Evolutionary conservation across 1,140 invertebrate genomes (phyloP).

Genomic region (Drosophila sturtevanti): DNA sequence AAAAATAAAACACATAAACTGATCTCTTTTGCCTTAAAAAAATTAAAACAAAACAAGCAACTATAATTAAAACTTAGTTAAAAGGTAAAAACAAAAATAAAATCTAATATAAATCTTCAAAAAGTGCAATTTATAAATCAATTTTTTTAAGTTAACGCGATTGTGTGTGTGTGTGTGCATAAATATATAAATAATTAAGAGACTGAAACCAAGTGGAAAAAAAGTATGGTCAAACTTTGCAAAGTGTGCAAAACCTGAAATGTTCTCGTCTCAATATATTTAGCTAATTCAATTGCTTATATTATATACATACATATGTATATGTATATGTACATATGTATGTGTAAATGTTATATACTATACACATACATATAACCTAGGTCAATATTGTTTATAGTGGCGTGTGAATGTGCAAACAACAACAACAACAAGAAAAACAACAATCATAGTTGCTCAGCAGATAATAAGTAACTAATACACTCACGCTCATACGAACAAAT

Average conservation of each 20-base stretch:
- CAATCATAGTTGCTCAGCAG: slow-evolving; percentile 49
- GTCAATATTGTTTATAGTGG: slow-evolving; percentile 82
- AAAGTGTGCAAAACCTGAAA: slow-evolving; percentile 21
- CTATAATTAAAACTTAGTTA: neutral
- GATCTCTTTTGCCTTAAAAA: slow-evolving; percentile 50
- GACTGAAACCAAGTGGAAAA: slow-evolving; percentile 44
- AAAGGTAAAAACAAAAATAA: slow-evolving; percentile 28
- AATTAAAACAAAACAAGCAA: no score
- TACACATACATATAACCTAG: slow-evolving; percentile 66
- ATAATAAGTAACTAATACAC: slow-evolving; percentile 60
- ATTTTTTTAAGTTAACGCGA: neutral
- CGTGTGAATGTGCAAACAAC: slow-evolving; percentile 65
- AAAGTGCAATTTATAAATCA: slow-evolving; percentile 6
- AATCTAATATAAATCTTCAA: slow-evolving; percentile 26
- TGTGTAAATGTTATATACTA: slow-evolving; percentile 21
- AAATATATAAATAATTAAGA: slow-evolving; percentile 27
- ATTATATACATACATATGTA: neutral
- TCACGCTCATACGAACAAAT: slow-evolving; percentile 17
- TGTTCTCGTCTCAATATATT: neutral
- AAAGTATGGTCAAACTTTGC: slow-evolving; percentile 14
- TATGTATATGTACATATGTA: slow-evolving; percentile 5
- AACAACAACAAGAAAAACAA: slow-evolving; percentile 41
- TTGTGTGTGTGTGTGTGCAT: slow-evolving; percentile 27
- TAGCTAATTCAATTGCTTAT: slow-evolving; percentile 1
- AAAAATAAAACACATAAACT: slow-evolving; percentile 23